A percentile compares a stretch with the other conserved stretches of the same genome.
These are phyloP conservation scores for Lysandra coridon DNA, from an alignment of 2,888 invertebrate genomes.

Conservation along the genomic window DNA sequence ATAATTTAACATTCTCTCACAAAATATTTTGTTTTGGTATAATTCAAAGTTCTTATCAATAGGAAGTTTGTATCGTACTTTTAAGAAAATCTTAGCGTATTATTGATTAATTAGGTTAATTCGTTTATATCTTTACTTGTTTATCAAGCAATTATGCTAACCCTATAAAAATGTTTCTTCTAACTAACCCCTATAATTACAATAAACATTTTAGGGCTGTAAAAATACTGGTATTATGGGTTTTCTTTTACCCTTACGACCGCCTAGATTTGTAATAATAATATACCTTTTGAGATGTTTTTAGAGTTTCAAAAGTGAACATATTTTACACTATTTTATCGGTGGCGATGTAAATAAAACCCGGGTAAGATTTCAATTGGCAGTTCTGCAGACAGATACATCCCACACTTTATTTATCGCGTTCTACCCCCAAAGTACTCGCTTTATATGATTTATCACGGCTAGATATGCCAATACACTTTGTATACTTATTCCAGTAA, in stretches of 20 bases:
- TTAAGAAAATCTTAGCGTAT: too few relatives aligned
- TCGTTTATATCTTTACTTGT: too few relatives aligned
- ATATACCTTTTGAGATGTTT: slow-evolving; percentile 36
- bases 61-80: too few relatives aligned
- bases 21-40: background rate
- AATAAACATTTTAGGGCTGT: too few relatives aligned
- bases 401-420: slow-evolving; percentile 73
- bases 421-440: slow-evolving; percentile 61
- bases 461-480: slow-evolving; percentile 34
- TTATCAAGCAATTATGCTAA: too few relatives aligned
- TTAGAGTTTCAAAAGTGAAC: slow-evolving; percentile 41
- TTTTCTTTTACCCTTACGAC: background rate
- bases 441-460: slow-evolving; percentile 43
- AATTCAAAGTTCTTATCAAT: background rate
- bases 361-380: slow-evolving; percentile 78
- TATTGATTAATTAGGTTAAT: too few relatives aligned
- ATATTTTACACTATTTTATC: slow-evolving; percentile 73
- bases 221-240: too few relatives aligned
- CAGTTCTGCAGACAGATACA: slow-evolving; percentile 68
- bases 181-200: too few relatives aligned
- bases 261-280: slow-evolving; percentile 32
- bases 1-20: background rate
- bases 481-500: slow-evolving; percentile 18
- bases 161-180: too few relatives aligned
- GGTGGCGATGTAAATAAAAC: slow-evolving; percentile 69